A percentile compares a stretch with the other conserved stretches of the same genome.
Conservation (phyloP, 2,888 invertebrate genomes). For the Epicampocera succincta region DNA sequence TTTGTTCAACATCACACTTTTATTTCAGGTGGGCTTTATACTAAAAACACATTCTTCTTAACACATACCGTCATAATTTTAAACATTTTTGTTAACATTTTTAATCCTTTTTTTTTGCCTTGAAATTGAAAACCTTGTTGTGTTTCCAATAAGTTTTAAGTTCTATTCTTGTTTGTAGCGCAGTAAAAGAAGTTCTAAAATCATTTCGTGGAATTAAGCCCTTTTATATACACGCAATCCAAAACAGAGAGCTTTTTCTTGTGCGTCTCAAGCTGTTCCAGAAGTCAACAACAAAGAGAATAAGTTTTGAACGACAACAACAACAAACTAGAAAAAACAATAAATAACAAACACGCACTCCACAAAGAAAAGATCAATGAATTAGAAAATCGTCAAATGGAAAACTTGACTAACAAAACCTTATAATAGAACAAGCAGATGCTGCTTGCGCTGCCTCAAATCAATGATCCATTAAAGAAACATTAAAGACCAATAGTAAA, state of each 20-base stretch:
- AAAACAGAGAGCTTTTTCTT: neutral
- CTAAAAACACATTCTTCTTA: neutral
- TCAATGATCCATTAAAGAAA: conserved; percentile 48
- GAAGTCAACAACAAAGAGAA: conserved; percentile 41
- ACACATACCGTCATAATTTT: conserved; percentile 63
- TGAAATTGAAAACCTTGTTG: neutral
- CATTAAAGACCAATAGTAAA: conserved; percentile 54
- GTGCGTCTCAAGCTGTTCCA: conserved; percentile 48
- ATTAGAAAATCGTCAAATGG: conserved; percentile 50
- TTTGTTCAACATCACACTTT: conserved; percentile 1
- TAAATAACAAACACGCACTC: conserved; percentile 26
- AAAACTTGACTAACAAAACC: conserved; percentile 33
- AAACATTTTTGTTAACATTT: conserved; percentile 46
- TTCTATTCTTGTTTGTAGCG: conserved; percentile 52
- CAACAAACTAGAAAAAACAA: conserved; percentile 33
- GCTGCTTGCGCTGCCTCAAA: conserved; percentile 44
- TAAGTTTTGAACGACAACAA: too few species aligned
- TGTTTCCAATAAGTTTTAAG: neutral
- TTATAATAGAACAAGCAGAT: conserved; percentile 42
- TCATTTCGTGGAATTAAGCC: neutral
- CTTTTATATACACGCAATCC: conserved; percentile 60
- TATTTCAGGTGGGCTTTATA: neutral
- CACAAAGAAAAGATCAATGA: conserved; percentile 38
- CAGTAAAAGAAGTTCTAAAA: conserved; percentile 59
- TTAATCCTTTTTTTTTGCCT: conserved; percentile 18